Evolutionary conservation across 2,113 vertebrate genomes (phyloP).

Genomic region (Centropristis striata): DNA sequence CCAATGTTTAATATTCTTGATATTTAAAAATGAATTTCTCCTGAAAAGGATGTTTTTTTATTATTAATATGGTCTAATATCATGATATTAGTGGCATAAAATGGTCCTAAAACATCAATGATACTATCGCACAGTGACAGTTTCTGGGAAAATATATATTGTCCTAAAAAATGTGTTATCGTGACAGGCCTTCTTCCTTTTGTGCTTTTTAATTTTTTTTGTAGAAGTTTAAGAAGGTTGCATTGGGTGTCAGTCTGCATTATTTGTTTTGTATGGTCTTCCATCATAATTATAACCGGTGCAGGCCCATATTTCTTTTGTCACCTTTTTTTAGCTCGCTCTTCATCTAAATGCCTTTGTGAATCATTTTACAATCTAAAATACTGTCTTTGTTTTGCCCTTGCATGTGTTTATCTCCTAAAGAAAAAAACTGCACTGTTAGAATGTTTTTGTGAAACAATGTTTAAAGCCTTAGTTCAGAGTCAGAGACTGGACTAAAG

Average conservation of each 20-base stretch:
- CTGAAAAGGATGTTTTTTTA: too few species aligned
- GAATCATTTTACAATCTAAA: conserved; percentile 30
- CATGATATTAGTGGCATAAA: too few species aligned
- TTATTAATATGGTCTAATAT: too few species aligned
- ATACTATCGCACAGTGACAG: too few species aligned
- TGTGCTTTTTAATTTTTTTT: conserved; percentile 10
- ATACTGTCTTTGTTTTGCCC: conserved; percentile 66
- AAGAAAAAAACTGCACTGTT: conserved; percentile 46
- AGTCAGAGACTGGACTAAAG: conserved; percentile 72
- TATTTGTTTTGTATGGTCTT: conserved; percentile 17
- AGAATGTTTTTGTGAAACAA: conserved; percentile 75
- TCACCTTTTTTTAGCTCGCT: background rate
- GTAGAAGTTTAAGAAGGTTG: conserved; percentile 22
- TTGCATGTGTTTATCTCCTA: conserved; percentile 85
- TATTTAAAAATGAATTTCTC: too few species aligned
- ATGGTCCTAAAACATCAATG: too few species aligned
- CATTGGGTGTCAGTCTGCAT: conserved; percentile 17
- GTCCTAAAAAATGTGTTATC: too few species aligned
- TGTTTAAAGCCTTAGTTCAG: conserved; percentile 75
- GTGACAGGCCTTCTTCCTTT: too few species aligned
- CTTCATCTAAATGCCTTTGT: conserved; percentile 30
- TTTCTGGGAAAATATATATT: too few species aligned
- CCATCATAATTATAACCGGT: background rate
- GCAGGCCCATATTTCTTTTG: conserved; percentile 9
- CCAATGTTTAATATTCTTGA: too few species aligned